Evolutionary conservation across 2,113 vertebrate species (phyloP).

Genomic region (Scophthalmus maximus): DNA sequence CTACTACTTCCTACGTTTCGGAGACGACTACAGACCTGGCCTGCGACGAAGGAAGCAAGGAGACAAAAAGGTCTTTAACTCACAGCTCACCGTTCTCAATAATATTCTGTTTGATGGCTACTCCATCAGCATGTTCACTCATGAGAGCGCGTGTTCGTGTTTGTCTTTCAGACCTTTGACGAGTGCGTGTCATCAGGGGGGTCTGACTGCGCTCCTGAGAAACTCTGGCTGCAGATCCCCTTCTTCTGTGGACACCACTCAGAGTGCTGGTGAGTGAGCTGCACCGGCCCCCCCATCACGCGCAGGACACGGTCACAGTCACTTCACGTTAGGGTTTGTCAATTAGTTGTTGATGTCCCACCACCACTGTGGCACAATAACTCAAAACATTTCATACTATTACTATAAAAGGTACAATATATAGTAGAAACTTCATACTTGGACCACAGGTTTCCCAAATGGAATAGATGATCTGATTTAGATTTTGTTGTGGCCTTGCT

Average conservation of each 20-base stretch:
- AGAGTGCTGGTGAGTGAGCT: constrained; percentile 92
- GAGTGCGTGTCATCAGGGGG: constrained; percentile 97
- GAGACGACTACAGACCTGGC: constrained; percentile 97
- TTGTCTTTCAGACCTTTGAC: constrained; percentile 91
- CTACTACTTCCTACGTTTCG: constrained; percentile 98
- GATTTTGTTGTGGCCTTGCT: no score
- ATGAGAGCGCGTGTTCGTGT: neutral
- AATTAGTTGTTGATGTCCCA: no score
- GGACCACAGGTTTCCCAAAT: no score
- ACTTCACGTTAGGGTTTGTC: no score
- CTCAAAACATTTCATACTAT: no score
- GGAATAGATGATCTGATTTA: no score
- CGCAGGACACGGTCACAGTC: neutral
- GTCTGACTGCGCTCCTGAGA: constrained; percentile 97
- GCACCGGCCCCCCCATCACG: neutral
- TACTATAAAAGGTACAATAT: no score
- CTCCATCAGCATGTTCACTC: neutral
- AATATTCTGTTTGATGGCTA: neutral
- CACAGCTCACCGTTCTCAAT: no score
- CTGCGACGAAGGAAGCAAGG: constrained; percentile 95
- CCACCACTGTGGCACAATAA: no score
- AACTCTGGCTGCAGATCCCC: constrained; percentile 98
- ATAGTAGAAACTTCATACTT: no score
- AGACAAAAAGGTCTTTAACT: constrained; percentile 94
- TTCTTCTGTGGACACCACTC: constrained; percentile 99